Base-by-base conservation (phyloP, 2,888 invertebrate species). In the Geophilus truncorum region DNA sequence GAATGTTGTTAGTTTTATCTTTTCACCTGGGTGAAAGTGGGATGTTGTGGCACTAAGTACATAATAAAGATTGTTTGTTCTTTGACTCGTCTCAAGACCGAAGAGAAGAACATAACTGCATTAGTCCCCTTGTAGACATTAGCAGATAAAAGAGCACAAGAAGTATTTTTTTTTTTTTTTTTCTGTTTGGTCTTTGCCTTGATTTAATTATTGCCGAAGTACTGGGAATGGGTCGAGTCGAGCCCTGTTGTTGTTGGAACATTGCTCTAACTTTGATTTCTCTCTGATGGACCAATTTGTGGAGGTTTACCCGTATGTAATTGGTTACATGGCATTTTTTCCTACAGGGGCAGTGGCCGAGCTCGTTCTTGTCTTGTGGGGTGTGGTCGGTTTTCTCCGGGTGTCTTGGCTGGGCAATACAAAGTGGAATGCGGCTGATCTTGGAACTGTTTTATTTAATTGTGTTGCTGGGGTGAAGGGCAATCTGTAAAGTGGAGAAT, bases 1-100 rank as follows among this genome's bases (percentile, higher is more conserved):
- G 57, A 62, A 62, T 62, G 57, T 62, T 62, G 57, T 62, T 62
- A 62, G 57, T 62, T 62, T 62, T 62, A 62, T 62, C 57, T 62
- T 62, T 62, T 62, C 57, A 62, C 57, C 57, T 62, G 57, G 18
- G 57, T 23, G 57, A 62, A 23, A 62, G 57, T 62, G 57, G 57
- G 57, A 62, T 62, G 57, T 62, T 62, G 57, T 62, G 57, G 57
- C 18, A 62, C 57, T 62, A 62, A 62, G 57, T 62, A 62, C 57
- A 62, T 62, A 62, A 62, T 62, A 62, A 62, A 62, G 57, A 62
- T 62, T 62, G 57, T 62, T 62, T 62, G 57, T 62, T 62, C 18
- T 62, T 62, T 62, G 57, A 62, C 57, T 62, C 57, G 57, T 62
- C 18, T 62, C 57, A 62, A 62, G 57, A 62, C 57, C 57, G 23